Base-by-base conservation (phyloP, 2,797 vertebrate genomes). In the Nyctibius grandis region DNA sequence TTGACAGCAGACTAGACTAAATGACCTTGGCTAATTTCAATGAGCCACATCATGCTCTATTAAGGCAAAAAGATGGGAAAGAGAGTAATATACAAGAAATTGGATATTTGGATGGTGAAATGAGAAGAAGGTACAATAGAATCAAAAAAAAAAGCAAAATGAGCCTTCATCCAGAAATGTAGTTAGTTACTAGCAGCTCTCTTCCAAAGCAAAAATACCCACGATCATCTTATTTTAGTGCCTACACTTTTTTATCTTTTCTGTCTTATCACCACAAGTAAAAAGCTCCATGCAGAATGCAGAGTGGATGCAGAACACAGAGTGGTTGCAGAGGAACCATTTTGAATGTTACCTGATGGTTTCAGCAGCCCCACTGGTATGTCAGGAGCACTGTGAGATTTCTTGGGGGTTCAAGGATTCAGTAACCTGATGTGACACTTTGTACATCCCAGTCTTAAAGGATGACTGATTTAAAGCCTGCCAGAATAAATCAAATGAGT, bases 21-120 rank as follows among this genome's bases (percentile, higher is more conserved):
- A 91, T 67, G 85, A 90, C 91, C 88, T 90, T 86, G 73, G 73
- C 69, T 92, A 93, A 95, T 94, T 93, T 84, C 36, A 82, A 26
- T 21, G 73, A 85, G 76, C 31, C 38, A 50, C 79, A 73, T 73
- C 75, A 48, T 36, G 33, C 13, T 60, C 82, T 57, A 17, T 48
- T 57, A 53, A 81, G 47, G 73, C 7, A 90, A 93, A 95, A 83
- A 73, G 34, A 70, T 21, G 45, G 31, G 25, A 56, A 91, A 87
- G 60, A n/a, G 11, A 84, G 40, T 34, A 76, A 60, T 20, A 56
- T 2, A 65, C 19, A 88, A 92, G 28, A 72, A 92, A 85, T 3
- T 38, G 61, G 20, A 54, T 91, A 63, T 85, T 70, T 80, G 73
- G 42, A 33, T 56, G 40, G 31, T 67, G n/a, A 88, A 69, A 81